Evolutionary conservation across 2,113 vertebrate species (phyloP).

Genomic region (Rissa tridactyla): DNA sequence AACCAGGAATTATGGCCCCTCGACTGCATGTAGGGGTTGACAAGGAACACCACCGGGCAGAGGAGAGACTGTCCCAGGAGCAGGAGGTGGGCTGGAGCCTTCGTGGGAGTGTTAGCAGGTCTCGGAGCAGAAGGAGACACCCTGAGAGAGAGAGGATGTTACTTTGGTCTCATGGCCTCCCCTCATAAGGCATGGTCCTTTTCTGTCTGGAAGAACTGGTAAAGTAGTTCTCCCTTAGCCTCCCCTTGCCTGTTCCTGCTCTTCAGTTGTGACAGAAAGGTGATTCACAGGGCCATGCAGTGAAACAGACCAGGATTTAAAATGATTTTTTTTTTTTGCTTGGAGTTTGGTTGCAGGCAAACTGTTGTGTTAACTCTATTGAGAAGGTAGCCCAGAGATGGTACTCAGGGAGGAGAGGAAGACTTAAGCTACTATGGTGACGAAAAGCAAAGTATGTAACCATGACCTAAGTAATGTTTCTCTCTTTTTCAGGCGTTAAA

Average conservation of each 20-base stretch:
- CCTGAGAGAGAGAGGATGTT: background rate
- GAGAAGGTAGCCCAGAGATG: background rate
- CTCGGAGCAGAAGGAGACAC: background rate
- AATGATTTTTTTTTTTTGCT: accelerated
- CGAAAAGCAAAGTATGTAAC: background rate
- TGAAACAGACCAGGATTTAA: background rate
- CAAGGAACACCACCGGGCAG: background rate
- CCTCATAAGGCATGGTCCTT: background rate
- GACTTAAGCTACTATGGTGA: background rate
- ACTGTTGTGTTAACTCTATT: background rate
- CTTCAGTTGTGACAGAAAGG: background rate
- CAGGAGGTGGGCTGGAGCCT: background rate
- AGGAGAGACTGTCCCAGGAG: background rate
- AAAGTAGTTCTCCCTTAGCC: background rate
- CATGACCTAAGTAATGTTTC: background rate
- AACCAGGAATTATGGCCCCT: background rate
- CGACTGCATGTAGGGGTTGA: background rate
- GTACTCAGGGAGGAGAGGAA: background rate
- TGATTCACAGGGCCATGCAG: background rate
- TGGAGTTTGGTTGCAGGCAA: background rate
- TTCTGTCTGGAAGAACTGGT: background rate
- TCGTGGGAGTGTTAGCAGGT: background rate
- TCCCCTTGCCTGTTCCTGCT: background rate
- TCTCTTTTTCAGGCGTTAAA: background rate
- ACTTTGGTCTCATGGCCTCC: background rate